These are phyloP conservation scores for Odontomachus brunneus DNA, from an alignment of 1,140 invertebrate species.

Conservation along the genomic window DNA sequence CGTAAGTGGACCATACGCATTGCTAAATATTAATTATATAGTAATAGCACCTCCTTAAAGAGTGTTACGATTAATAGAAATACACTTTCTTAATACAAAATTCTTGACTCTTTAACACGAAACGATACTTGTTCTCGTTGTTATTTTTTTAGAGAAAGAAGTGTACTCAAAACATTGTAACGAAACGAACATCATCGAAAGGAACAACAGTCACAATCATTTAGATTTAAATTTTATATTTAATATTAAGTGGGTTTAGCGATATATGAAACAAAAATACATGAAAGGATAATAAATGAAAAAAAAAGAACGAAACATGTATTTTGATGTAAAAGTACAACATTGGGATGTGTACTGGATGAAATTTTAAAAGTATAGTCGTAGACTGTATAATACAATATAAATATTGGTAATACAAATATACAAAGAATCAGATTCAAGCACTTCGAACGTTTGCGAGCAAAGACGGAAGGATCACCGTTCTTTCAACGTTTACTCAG, in stretches of 20 bases:
- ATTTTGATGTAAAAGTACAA: constrained; percentile 70
- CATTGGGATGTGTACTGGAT: constrained; percentile 80
- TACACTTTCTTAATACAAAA: constrained; percentile 31
- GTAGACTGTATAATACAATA: constrained; percentile 53
- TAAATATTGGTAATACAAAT: constrained; percentile 31
- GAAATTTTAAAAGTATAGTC: constrained; percentile 64
- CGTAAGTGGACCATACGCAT: constrained; percentile 36
- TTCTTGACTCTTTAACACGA: constrained; percentile 52
- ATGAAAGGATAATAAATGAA: constrained; percentile 64
- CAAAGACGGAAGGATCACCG: constrained; percentile 7
- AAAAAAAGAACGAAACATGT: constrained; percentile 54
- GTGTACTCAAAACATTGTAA: constrained; percentile 25
- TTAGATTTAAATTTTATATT: constrained; percentile 69
- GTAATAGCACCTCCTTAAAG: constrained; percentile 49
- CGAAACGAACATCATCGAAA: constrained; percentile 23
- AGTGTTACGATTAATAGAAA: constrained; percentile 43
- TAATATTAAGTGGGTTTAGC: constrained; percentile 67
- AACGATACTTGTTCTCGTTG: constrained; percentile 52
- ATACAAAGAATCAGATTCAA: constrained; percentile 28
- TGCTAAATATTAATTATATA: constrained; percentile 47
- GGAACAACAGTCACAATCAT: constrained; percentile 76
- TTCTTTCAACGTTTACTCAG: constrained; percentile 16
- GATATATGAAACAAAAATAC: constrained; percentile 63
- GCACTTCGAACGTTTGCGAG: constrained; percentile 11
- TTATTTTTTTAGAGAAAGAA: constrained; percentile 17